Evolutionary conservation across 1,140 invertebrate species (phyloP).

Genomic region (Temnothorax curvispinosus): DNA sequence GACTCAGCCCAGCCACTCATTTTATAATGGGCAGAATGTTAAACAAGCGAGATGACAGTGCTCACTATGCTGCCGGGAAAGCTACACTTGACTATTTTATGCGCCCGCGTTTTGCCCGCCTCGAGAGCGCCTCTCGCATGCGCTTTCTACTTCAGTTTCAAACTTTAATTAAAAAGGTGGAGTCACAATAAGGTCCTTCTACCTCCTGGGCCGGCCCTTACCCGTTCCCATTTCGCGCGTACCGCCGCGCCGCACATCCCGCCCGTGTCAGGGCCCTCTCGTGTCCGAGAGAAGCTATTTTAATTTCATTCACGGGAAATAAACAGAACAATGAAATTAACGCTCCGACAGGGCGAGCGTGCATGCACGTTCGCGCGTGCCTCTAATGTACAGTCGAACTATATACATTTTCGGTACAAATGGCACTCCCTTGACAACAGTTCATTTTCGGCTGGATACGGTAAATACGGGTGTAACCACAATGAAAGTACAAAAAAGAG

Average conservation of each 20-base stretch:
- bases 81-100: slow-evolving; percentile 75
- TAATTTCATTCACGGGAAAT: slow-evolving; percentile 73
- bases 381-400: slow-evolving; percentile 63
- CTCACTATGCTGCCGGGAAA: slow-evolving; percentile 53
- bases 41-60: slow-evolving; percentile 70
- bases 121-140: slow-evolving; percentile 61
- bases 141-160: slow-evolving; percentile 74
- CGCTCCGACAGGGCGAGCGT: slow-evolving; percentile 37
- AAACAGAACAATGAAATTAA: slow-evolving; percentile 73
- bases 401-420: slow-evolving; percentile 63
- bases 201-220: slow-evolving; percentile 29
- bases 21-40: slow-evolving; percentile 71
- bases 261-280: slow-evolving; percentile 2
- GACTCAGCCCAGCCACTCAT: slow-evolving; percentile 47
- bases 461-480: slow-evolving; percentile 50
- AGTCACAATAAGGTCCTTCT: slow-evolving; percentile 71
- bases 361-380: slow-evolving; percentile 37
- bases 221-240: neutral
- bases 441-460: slow-evolving; percentile 51
- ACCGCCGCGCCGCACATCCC: neutral
- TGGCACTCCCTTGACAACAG: neutral
- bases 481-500: slow-evolving; percentile 11
- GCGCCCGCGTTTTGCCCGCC: slow-evolving; percentile 55
- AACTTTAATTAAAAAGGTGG: slow-evolving; percentile 83
- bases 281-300: slow-evolving; percentile 66